A percentile compares a stretch with the other conserved stretches of the same genome.
Conservation (phyloP, 1,140 invertebrate species). For the Capitella teleta region DNA sequence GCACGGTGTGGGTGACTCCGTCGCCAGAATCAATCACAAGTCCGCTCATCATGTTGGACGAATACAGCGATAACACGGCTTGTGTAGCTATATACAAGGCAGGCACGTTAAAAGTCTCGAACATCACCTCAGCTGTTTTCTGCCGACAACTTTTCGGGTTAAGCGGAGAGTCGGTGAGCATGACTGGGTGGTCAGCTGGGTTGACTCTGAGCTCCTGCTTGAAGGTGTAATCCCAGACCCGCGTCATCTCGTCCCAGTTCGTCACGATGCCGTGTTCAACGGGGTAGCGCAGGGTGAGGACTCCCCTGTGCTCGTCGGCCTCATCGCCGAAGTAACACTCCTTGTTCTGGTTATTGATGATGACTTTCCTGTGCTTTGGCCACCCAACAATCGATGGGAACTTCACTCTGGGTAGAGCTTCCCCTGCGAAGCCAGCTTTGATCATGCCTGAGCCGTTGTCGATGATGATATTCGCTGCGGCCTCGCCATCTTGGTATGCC, state of each 20-base stretch:
- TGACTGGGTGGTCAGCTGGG: constrained; percentile 41
- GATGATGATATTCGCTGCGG: constrained; percentile 73
- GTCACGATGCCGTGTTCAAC: constrained; percentile 80
- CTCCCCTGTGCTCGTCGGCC: constrained; percentile 85
- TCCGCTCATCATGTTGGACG: constrained; percentile 24
- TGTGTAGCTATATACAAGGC: constrained; percentile 45
- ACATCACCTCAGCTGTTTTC: constrained; percentile 66
- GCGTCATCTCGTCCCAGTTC: constrained; percentile 80
- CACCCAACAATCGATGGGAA: constrained; percentile 78
- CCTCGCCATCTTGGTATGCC: constrained; percentile 65
- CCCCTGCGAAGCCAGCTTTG: constrained; percentile 81
- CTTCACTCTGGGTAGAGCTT: constrained; percentile 75
- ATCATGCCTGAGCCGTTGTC: constrained; percentile 86
- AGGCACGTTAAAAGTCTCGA: constrained; percentile 41
- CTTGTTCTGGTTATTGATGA: constrained; percentile 46
- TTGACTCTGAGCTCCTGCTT: constrained; percentile 64
- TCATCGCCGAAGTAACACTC: constrained; percentile 95
- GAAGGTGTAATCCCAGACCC: constrained; percentile 29
- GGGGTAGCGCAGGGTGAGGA: constrained; percentile 28
- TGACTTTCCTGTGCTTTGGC: constrained; percentile 38
- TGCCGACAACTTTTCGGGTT: constrained; percentile 48
- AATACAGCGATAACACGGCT: constrained; percentile 32
- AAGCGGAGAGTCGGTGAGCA: constrained; percentile 34
- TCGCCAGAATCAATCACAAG: constrained; percentile 38
- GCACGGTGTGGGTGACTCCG: constrained; percentile 79